Evolutionary conservation across 2,113 vertebrate species (phyloP).

Genomic region (Capreolus pygargus): DNA sequence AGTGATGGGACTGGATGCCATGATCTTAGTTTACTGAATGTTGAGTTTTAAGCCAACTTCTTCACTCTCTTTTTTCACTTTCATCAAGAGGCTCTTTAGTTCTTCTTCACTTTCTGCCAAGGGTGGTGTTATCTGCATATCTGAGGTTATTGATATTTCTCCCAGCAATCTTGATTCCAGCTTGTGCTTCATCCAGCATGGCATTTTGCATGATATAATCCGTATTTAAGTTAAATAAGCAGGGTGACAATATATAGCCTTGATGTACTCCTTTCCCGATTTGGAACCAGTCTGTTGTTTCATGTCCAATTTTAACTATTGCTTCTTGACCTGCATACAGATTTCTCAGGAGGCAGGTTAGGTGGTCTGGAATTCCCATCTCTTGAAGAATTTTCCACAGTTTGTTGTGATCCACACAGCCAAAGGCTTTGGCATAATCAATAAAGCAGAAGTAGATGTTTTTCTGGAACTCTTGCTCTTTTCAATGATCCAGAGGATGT

Average conservation of each 20-base stretch:
- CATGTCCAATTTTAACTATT: not conserved
- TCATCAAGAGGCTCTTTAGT: not conserved
- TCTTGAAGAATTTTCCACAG: no score
- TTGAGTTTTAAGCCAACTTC: not conserved
- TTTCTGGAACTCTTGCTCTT: not conserved
- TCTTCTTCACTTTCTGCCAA: not conserved
- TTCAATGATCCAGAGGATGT: not conserved
- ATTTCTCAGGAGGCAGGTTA: no score
- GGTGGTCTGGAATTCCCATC: no score
- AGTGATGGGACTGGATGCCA: not conserved
- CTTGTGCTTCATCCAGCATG: not conserved
- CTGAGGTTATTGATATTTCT: not conserved
- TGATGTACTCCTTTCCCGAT: not conserved
- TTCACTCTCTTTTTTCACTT: not conserved
- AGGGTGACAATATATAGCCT: not conserved
- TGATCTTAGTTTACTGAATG: not conserved
- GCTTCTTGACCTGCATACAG: no score
- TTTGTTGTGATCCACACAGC: not conserved
- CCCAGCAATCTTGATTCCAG: not conserved
- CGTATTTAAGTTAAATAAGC: not conserved
- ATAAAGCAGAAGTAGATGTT: not conserved
- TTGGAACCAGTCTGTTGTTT: not conserved
- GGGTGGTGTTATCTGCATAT: not conserved
- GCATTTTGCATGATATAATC: not conserved
- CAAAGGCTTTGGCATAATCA: not conserved